phyloP scores from a whole-genome alignment of 2,113 vertebrate genomes.

The Crotalus tigris region DNA sequence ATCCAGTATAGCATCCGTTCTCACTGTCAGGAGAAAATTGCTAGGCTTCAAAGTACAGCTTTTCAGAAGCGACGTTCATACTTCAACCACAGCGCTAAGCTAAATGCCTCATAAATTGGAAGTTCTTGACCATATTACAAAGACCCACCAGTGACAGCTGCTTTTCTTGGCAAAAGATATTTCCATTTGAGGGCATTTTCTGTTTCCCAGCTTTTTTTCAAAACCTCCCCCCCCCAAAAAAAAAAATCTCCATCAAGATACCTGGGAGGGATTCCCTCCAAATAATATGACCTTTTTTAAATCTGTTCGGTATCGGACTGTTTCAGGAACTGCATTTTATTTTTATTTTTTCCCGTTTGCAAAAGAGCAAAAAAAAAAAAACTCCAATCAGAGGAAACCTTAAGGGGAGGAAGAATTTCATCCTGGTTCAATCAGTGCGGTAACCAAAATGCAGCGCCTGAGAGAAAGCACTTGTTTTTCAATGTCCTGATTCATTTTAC shows the following conservation, averaged over 20 bases:
- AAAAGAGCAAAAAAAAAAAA: not conserved
- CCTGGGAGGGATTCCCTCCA: not conserved
- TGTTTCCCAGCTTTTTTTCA: constrained; percentile 35
- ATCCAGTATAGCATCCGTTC: constrained; percentile 23
- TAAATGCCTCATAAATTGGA: constrained; percentile 13
- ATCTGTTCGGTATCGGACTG: constrained; percentile 4
- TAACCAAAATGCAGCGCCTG: not conserved
- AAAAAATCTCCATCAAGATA: not conserved
- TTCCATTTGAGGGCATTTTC: constrained; percentile 2
- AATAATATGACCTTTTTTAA: not conserved
- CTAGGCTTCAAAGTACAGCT: constrained; percentile 27
- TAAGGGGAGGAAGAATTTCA: constrained; percentile 21
- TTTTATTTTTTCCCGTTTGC: not conserved
- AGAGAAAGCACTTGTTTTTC: not conserved
- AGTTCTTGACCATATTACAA: constrained; percentile 41
- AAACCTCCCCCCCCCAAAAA: constrained; percentile 11
- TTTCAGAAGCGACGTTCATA: not conserved
- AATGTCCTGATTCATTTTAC: not conserved
- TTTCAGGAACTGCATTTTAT: constrained; percentile 13
- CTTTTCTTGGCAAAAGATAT: constrained; percentile 50
- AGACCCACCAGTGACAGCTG: constrained; percentile 10
- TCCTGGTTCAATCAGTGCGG: fast-evolving
- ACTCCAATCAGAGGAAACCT: not conserved
- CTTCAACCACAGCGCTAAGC: constrained; percentile 36
- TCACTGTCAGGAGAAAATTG: constrained; percentile 33